Conservation (phyloP, 1,140 invertebrate species). For the Papilio polytes region DNA sequence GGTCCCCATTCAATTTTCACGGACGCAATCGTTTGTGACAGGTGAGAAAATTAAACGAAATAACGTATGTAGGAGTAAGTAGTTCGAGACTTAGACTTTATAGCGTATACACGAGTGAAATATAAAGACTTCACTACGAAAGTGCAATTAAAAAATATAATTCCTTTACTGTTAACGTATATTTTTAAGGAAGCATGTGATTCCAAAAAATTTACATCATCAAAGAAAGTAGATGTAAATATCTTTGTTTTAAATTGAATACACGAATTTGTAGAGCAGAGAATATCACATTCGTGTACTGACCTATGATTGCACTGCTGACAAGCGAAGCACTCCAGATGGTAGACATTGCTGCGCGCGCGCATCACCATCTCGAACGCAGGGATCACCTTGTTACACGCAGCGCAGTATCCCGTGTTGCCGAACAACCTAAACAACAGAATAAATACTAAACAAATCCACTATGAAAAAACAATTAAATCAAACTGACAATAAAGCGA, state of each 20-base stretch:
- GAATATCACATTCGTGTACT: slow-evolving; percentile 60
- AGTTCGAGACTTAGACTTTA: slow-evolving; percentile 9
- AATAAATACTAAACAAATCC: not conserved
- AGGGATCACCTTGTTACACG: slow-evolving; percentile 98
- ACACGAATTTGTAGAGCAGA: not conserved
- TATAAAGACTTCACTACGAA: not conserved
- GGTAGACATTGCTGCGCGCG: slow-evolving; percentile 97
- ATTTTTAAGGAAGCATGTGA: no score
- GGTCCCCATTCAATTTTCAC: slow-evolving; percentile 67
- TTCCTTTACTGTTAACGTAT: no score
- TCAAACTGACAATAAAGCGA: not conserved
- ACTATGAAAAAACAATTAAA: not conserved
- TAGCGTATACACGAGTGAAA: not conserved
- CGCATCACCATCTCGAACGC: slow-evolving; percentile 99
- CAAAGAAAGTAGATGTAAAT: no score
- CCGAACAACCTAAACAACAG: slow-evolving; percentile 88
- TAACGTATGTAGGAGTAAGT: not conserved
- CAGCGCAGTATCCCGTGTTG: slow-evolving; percentile 96
- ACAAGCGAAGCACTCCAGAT: slow-evolving; percentile 99
- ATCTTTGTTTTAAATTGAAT: not conserved
- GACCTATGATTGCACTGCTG: slow-evolving; percentile 99
- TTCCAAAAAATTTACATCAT: no score
- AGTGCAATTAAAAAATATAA: not conserved
- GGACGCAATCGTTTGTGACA: slow-evolving; percentile 65
- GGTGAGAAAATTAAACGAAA: slow-evolving; percentile 58